These are phyloP conservation scores for Macroramphosus scolopax DNA, from an alignment of 2,797 vertebrate species.

Conservation along the genomic window DNA sequence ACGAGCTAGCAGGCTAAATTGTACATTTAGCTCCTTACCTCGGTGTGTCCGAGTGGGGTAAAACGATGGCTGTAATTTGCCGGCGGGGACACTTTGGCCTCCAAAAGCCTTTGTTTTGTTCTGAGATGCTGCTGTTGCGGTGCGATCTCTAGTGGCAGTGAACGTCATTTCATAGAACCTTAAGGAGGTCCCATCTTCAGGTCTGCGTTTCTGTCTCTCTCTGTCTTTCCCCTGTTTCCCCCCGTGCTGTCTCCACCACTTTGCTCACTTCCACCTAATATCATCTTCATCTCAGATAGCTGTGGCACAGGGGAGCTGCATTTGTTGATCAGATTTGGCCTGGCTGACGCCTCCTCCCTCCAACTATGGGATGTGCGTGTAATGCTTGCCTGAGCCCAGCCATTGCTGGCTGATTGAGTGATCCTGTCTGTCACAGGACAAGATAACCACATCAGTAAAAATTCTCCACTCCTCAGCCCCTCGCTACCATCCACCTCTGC, in stretches of 20 bases:
- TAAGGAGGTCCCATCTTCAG: constrained; percentile 79
- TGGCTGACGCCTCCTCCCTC: constrained; percentile 86
- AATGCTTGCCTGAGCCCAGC: constrained; percentile 80
- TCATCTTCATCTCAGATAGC: constrained; percentile 97
- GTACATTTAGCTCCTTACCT: no score
- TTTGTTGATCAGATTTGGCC: constrained; percentile 98
- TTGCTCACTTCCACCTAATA: constrained; percentile 92
- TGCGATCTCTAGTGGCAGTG: no score
- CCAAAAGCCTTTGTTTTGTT: no score
- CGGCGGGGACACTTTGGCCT: no score
- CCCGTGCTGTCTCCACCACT: constrained; percentile 93
- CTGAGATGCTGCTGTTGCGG: no score
- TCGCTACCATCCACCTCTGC: constrained; percentile 77
- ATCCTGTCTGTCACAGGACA: constrained; percentile 94
- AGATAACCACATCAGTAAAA: constrained; percentile 98
- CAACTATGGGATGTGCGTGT: constrained; percentile 84
- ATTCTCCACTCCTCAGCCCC: constrained; percentile 82
- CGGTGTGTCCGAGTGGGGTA: no score
- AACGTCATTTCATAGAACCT: no score
- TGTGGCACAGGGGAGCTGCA: constrained; percentile 88
- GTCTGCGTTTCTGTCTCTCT: constrained; percentile 45
- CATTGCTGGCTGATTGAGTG: constrained; percentile 86
- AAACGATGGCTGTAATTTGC: no score
- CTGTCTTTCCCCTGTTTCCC: no score
- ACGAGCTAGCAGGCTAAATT: no score